Percentiles rank a stretch among this genome's conserved stretches.
Conservation (phyloP, 2,888 invertebrate species). For the Argyra leucocephala region DNA sequence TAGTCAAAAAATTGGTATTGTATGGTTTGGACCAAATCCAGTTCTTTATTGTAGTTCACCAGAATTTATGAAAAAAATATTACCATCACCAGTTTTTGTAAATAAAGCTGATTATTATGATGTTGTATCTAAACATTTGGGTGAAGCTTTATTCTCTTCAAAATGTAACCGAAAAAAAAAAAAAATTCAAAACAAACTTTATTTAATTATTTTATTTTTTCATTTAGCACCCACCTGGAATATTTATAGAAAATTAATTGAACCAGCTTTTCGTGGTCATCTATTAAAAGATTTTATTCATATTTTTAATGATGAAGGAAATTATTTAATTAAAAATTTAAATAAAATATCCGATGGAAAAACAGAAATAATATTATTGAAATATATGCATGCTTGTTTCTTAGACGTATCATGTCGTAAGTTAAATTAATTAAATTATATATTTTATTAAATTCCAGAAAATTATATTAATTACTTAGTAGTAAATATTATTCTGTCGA, state of each 20-base stretch:
- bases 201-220: not conserved
- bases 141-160: conserved; percentile 39
- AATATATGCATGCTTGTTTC: not conserved
- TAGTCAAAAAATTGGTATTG: conserved; percentile 26
- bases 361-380: not conserved
- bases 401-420: conserved; percentile 1
- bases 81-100: conserved; percentile 36
- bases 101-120: conserved; percentile 39
- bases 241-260: conserved; percentile 7
- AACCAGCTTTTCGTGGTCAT: conserved; percentile 7
- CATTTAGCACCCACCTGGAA: conserved; percentile 5
- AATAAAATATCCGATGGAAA: not conserved
- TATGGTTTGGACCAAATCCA: conserved; percentile 38
- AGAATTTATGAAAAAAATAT: conserved; percentile 34
- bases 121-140: conserved; percentile 35
- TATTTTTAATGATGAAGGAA: not conserved
- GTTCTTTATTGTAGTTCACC: conserved; percentile 38
- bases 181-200: not conserved
- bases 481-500: too few relatives aligned
- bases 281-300: not conserved
- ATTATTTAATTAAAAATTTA: not conserved
- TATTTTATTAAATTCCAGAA: too few relatives aligned
- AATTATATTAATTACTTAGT: too few relatives aligned
- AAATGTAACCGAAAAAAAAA: conserved; percentile 27
- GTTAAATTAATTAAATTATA: not conserved